Evolutionary conservation across 2,797 vertebrate genomes (phyloP).

Genomic region (Meriones psammophilus): DNA sequence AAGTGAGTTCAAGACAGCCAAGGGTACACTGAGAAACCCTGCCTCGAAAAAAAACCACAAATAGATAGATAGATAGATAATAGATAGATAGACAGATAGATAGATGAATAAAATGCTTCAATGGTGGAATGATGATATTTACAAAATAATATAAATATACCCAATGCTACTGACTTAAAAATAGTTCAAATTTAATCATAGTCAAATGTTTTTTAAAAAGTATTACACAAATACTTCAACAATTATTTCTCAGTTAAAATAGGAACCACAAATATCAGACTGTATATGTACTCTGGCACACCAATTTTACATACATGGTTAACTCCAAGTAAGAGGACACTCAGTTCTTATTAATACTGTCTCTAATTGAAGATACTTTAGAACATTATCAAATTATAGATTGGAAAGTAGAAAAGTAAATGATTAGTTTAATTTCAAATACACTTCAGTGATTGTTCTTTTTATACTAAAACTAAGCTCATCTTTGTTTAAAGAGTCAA

Average conservation of each 20-base stretch:
- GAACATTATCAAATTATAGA: background rate
- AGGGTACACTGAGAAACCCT: no score
- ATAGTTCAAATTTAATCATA: background rate
- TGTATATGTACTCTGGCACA: background rate
- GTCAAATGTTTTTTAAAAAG: background rate
- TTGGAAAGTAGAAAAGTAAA: background rate
- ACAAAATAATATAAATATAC: background rate
- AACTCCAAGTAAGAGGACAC: background rate
- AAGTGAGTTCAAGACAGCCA: no score
- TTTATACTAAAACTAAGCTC: conserved; percentile 33
- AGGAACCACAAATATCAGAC: background rate
- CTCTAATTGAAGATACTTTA: background rate
- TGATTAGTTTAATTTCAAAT: conserved; percentile 4
- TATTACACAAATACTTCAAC: background rate
- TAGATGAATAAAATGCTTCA: background rate
- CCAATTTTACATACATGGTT: conserved; percentile 1
- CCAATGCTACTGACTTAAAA: background rate
- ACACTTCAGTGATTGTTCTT: background rate
- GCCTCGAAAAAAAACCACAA: no score
- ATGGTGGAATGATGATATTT: background rate
- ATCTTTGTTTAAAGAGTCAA: background rate
- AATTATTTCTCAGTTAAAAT: conserved; percentile 33
- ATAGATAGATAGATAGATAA: no score
- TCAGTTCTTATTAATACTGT: conserved; percentile 24
- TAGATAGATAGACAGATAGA: no score